Evolutionary conservation across 2,797 vertebrate species (phyloP).

Genomic region (Phalloptychus januarius): DNA sequence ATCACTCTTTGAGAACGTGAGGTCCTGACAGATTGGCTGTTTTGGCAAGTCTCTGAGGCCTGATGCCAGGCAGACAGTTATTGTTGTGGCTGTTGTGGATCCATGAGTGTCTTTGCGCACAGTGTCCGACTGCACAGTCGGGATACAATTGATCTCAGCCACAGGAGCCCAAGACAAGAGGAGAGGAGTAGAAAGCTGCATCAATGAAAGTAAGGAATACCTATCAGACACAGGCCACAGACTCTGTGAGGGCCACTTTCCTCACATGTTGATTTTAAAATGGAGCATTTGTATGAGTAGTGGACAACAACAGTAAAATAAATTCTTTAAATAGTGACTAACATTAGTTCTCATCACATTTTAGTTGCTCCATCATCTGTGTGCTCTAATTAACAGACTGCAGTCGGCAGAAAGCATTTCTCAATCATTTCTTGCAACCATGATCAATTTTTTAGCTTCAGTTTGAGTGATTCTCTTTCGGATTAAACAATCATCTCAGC

Average conservation of each 20-base stretch:
- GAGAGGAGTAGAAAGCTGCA: conserved; percentile 13
- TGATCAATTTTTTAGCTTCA: neutral
- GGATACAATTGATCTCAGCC: conserved; percentile 49
- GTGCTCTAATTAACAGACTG: conserved; percentile 21
- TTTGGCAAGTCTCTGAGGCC: conserved; percentile 38
- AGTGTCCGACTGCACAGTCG: conserved; percentile 34
- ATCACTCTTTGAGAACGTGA: conserved; percentile 44
- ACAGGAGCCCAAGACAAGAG: conserved; percentile 33
- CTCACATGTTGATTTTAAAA: conserved; percentile 6
- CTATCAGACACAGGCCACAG: conserved; percentile 11
- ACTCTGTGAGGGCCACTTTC: conserved; percentile 2
- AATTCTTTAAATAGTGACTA: neutral
- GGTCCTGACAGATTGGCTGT: conserved; percentile 62
- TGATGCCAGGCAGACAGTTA: conserved; percentile 37
- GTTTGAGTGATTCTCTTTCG: neutral
- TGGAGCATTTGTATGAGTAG: neutral
- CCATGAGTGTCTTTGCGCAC: conserved; percentile 20
- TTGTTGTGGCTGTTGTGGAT: conserved; percentile 25
- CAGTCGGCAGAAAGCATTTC: neutral
- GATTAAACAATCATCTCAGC: neutral
- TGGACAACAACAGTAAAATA: neutral
- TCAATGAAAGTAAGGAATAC: conserved; percentile 22
- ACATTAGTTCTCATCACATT: neutral
- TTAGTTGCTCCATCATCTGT: conserved; percentile 4
- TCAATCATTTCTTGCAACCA: neutral